phyloP scores from a whole-genome alignment of 2,797 vertebrate species.

The Echiichthys vipera region DNA sequence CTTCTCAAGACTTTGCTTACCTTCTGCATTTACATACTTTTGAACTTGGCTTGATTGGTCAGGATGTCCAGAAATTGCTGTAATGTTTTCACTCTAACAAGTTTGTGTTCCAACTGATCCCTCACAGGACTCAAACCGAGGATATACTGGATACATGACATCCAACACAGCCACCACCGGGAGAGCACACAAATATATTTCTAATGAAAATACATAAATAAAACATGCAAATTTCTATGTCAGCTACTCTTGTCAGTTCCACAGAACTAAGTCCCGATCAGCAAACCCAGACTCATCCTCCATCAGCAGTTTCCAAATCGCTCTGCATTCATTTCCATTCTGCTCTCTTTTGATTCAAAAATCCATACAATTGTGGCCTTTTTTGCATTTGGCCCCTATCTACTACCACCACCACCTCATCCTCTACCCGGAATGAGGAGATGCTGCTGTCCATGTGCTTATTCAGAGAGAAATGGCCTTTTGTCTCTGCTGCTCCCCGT shows the following conservation, averaged over 20 bases:
- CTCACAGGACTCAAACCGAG: slow-evolving; percentile 1
- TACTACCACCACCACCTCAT: slow-evolving; percentile 14
- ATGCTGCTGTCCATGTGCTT: slow-evolving; percentile 78
- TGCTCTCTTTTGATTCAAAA: slow-evolving; percentile 61
- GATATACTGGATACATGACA: slow-evolving; percentile 4
- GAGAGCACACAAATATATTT: slow-evolving; percentile 36
- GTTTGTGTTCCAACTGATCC: background rate
- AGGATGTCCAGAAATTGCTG: background rate
- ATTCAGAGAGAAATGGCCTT: slow-evolving; percentile 83
- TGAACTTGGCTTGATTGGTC: background rate
- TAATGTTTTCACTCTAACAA: background rate
- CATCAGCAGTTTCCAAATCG: slow-evolving; percentile 51
- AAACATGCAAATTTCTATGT: slow-evolving; percentile 60
- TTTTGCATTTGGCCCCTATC: slow-evolving; percentile 69
- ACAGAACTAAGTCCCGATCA: slow-evolving; percentile 53
- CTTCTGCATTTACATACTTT: background rate
- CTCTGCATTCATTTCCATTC: slow-evolving; percentile 70
- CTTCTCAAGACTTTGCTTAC: background rate
- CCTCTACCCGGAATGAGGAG: slow-evolving; percentile 40
- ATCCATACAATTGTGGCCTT: slow-evolving; percentile 54
- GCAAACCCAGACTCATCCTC: slow-evolving; percentile 55
- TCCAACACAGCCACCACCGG: background rate
- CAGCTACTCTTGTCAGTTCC: slow-evolving; percentile 50
- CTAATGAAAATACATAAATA: slow-evolving; percentile 62
- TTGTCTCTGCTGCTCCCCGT: slow-evolving; percentile 83